Percentiles rank a stretch among this genome's conserved stretches.
Evolutionary conservation across 2,888 invertebrate genomes (phyloP).

Genomic region (Tiliacea citrago): DNA sequence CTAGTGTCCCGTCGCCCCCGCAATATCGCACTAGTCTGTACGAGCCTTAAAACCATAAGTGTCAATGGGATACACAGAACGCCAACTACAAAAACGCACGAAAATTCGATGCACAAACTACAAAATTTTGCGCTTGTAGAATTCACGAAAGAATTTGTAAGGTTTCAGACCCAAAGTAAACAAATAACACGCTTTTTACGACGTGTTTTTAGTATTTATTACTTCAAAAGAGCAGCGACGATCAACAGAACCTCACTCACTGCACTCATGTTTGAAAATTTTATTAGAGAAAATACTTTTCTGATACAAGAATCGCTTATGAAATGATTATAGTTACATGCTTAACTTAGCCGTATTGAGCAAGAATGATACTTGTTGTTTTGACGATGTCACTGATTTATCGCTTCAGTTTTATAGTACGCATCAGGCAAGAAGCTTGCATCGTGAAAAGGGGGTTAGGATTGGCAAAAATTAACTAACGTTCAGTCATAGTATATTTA

Average conservation of each 20-base stretch:
- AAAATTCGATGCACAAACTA: not conserved
- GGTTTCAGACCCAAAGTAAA: not conserved
- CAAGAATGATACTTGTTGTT: not conserved
- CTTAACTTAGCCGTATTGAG: not conserved
- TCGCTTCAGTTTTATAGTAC: not conserved
- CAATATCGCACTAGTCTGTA: too few species aligned
- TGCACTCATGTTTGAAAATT: not conserved
- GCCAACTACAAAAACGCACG: not conserved
- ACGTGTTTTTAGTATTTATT: not conserved
- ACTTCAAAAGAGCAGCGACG: not conserved
- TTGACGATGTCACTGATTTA: not conserved
- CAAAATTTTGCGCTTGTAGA: not conserved
- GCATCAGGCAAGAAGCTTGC: not conserved
- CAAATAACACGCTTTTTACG: not conserved
- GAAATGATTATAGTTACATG: not conserved
- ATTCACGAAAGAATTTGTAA: not conserved
- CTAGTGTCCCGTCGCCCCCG: too few species aligned
- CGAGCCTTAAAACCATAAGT: too few species aligned
- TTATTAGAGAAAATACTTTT: not conserved
- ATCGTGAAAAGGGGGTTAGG: too few species aligned
- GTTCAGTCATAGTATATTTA: constrained; percentile 22
- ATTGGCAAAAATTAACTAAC: not conserved
- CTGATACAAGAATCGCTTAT: not conserved
- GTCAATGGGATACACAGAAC: too few species aligned
- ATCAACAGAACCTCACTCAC: not conserved